Conservation (phyloP, 2,113 vertebrate genomes). For the Anhinga rufa region DNA sequence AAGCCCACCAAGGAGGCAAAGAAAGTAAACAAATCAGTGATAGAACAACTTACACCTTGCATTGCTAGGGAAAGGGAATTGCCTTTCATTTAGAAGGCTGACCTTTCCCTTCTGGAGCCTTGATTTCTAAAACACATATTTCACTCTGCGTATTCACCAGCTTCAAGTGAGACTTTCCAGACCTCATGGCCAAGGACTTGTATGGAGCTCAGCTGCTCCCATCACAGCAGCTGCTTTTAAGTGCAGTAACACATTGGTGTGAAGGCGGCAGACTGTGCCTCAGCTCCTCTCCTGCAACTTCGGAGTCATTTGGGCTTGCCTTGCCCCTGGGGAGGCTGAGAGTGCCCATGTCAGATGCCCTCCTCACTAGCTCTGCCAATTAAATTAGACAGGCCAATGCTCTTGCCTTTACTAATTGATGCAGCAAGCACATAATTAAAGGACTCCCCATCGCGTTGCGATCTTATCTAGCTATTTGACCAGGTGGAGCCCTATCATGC, state of each 20-base stretch:
- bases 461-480: neutral
- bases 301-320: neutral
- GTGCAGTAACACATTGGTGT: accelerated
- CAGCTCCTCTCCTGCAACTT: neutral
- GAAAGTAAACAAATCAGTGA: neutral
- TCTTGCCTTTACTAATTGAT: constrained; percentile 11
- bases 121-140: neutral
- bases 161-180: neutral
- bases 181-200: neutral
- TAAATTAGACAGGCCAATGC: neutral
- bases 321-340: neutral
- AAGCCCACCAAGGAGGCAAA: neutral
- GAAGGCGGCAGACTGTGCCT: neutral
- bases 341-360: neutral
- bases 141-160: neutral
- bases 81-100: neutral
- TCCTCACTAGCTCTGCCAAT: constrained; percentile 7
- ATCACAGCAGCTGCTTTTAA: neutral
- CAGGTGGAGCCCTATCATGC: neutral
- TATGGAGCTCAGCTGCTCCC: neutral
- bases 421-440: neutral
- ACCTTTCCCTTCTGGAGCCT: neutral
- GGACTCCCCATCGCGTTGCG: neutral
- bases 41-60: neutral
- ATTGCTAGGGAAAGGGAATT: neutral